These are phyloP conservation scores for Eupithecia subumbrata DNA, from an alignment of 2,888 invertebrate genomes.

Conservation along the genomic window DNA sequence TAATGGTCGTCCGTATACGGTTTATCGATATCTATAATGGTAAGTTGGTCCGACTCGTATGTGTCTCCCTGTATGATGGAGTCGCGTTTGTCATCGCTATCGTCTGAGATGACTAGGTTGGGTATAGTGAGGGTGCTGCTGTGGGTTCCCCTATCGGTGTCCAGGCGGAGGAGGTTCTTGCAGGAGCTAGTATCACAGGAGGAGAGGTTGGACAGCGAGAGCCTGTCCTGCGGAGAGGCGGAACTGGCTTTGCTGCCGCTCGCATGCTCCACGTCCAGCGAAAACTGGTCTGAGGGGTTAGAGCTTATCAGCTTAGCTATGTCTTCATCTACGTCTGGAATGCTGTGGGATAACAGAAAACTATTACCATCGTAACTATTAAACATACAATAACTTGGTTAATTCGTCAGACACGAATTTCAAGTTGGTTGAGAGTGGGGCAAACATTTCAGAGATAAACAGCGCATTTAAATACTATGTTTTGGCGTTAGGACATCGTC, in stretches of 20 bases:
- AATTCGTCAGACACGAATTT: neutral
- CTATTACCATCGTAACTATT: neutral
- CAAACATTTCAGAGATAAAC: neutral
- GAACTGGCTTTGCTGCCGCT: slow-evolving; percentile 65
- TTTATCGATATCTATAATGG: slow-evolving; percentile 86
- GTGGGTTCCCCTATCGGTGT: slow-evolving; percentile 65
- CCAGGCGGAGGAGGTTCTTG: slow-evolving; percentile 71
- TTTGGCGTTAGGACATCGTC: neutral
- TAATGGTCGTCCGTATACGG: slow-evolving; percentile 81
- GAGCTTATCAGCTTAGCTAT: slow-evolving; percentile 78
- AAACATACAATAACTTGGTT: neutral
- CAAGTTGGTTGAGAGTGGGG: neutral
- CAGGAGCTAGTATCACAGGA: slow-evolving; percentile 80
- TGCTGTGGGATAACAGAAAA: slow-evolving; percentile 59
- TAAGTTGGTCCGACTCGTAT: slow-evolving; percentile 85
- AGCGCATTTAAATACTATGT: neutral
- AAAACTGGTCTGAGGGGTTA: slow-evolving; percentile 64
- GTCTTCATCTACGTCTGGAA: slow-evolving; percentile 83
- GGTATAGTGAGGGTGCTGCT: slow-evolving; percentile 80
- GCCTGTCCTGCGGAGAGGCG: slow-evolving; percentile 68
- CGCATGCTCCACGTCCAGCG: slow-evolving; percentile 65
- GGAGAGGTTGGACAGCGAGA: slow-evolving; percentile 75
- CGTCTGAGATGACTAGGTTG: slow-evolving; percentile 78
- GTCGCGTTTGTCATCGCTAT: slow-evolving; percentile 71
- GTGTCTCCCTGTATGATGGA: slow-evolving; percentile 80